These are phyloP conservation scores for Mesoclemmys tuberculata DNA, from an alignment of 2,113 vertebrate species.

Conservation along the genomic window DNA sequence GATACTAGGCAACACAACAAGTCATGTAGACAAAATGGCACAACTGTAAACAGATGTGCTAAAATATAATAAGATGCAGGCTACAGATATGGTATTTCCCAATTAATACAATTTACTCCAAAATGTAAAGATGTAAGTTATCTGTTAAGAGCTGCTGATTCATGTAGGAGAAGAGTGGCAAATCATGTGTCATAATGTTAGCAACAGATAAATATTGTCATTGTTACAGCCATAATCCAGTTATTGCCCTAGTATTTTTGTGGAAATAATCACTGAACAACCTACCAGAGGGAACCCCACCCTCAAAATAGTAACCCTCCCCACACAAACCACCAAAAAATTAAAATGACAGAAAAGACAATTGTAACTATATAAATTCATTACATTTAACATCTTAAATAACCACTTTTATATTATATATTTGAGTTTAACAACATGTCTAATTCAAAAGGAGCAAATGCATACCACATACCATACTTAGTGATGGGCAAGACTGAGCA, in stretches of 20 bases:
- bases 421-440: constrained; percentile 2
- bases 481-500: constrained; percentile 73
- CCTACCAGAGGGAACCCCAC: background rate
- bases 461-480: constrained; percentile 57
- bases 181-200: background rate
- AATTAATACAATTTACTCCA: background rate
- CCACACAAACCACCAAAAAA: background rate
- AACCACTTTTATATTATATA: background rate
- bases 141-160: background rate
- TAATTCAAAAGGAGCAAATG: constrained; percentile 41
- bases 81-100: background rate
- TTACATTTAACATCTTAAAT: background rate
- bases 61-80: background rate
- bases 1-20: background rate
- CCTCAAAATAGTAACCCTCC: background rate
- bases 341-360: background rate
- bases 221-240: background rate
- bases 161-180: background rate
- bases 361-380: background rate
- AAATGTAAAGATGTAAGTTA: background rate
- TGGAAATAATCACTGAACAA: background rate
- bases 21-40: background rate
- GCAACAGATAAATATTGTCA: background rate
- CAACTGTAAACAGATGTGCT: accelerated
- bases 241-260: background rate